Evolutionary conservation across 2,888 invertebrate genomes (phyloP), one percentile per base, ranked within the genome.

Genomic region (Herminia tarsipennalis): DNA sequence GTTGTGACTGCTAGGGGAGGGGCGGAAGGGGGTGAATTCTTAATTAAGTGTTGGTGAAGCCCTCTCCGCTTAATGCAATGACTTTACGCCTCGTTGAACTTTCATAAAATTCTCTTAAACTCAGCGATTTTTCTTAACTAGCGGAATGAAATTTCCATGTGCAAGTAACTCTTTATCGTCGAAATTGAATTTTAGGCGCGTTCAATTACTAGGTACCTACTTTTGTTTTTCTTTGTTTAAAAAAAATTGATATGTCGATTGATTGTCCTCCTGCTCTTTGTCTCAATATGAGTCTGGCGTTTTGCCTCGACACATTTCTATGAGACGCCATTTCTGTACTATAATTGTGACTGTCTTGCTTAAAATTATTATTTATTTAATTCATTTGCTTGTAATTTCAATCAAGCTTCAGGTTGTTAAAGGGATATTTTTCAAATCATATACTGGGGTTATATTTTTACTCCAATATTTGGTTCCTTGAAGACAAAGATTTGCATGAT

Each of bases 41-140:
- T 90, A 90, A 91, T 91, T 90, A 91, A 90, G 90, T 89, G 89
- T 86, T 81, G 81, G 85, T 78, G 80, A 78, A 83, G 86, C 86
- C 83, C 87, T 84, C 83, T 83, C 78, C 75, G 76, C 86, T 87
- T 90, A 89, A 90, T 88, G 88, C 89, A 83, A 90, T 84, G 89
- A 83, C 82, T 85, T 88, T 78, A 84, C 83, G 87, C 78, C 86
- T 89, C 89, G 88, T 91, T 90, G 87, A 86, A 86, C 88, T 86
- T 89, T 86, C 86, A 88, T 88, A 86, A 83, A 88, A 89, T 87
- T 88, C 88, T 77, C 78, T 83, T 78, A 82, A 81, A 82, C 83
- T 88, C 87, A 85, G 88, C 86, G 78, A 81, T 87, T 86, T 88
- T 83, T 83, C 76, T 75, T 78, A 82, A 84, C 81, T 83, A 78